A percentile compares a stretch with the other conserved stretches of the same genome.
Conservation (phyloP, 2,888 invertebrate genomes). For the Patella pellucida region DNA sequence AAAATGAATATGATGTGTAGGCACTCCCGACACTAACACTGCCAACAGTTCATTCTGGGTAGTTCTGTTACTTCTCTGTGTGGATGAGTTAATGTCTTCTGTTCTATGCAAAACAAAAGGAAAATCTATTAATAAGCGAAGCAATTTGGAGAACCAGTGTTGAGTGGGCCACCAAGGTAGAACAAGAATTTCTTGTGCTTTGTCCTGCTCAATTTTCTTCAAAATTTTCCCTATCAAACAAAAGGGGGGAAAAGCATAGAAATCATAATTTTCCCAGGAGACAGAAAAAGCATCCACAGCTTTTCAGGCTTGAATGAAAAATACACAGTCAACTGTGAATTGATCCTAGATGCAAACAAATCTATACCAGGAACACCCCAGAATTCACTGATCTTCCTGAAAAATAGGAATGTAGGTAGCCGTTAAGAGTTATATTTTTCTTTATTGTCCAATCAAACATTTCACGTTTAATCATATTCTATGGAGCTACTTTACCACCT, state of each 20-base stretch:
- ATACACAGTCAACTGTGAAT: slow-evolving; percentile 22
- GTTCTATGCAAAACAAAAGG: background rate
- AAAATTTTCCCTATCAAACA: slow-evolving; percentile 18
- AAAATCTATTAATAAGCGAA: slow-evolving; percentile 8
- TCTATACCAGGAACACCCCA: slow-evolving; percentile 19
- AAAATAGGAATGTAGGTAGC: slow-evolving; percentile 20
- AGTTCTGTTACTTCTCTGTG: background rate
- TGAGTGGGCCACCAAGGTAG: slow-evolving; percentile 31
- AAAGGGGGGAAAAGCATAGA: slow-evolving; percentile 33
- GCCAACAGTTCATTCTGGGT: slow-evolving; percentile 1
- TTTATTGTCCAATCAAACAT: slow-evolving; percentile 20
- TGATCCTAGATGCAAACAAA: slow-evolving; percentile 33
- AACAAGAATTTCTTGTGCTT: slow-evolving; percentile 19
- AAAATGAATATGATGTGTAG: background rate
- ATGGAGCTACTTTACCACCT: slow-evolving; percentile 20
- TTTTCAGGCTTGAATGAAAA: slow-evolving; percentile 27
- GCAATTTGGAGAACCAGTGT: slow-evolving; percentile 28
- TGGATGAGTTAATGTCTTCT: slow-evolving; percentile 1
- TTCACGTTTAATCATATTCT: slow-evolving; percentile 12
- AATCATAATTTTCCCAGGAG: slow-evolving; percentile 17
- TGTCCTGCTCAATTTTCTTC: slow-evolving; percentile 25
- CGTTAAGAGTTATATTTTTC: slow-evolving; percentile 20
- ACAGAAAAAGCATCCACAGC: slow-evolving; percentile 26
- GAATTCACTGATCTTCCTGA: background rate
- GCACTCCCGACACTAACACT: background rate